phyloP scores from a whole-genome alignment of 2,888 invertebrate genomes.

The Lymantria monacha region DNA sequence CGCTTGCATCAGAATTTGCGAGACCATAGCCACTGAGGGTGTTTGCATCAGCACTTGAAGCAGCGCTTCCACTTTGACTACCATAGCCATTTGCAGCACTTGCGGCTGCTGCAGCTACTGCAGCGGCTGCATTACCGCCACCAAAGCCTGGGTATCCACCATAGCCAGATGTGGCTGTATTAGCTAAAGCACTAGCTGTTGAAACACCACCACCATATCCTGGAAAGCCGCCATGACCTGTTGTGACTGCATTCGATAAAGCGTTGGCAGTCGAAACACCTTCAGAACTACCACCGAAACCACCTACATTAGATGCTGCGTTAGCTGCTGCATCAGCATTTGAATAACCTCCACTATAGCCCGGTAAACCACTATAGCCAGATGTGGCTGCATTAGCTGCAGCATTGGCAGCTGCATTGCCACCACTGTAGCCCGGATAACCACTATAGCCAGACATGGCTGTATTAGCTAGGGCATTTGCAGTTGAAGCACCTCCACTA shows the following conservation, averaged over 20 bases:
- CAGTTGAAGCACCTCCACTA: neutral
- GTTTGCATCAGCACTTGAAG: conserved; percentile 2
- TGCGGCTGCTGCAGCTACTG: neutral
- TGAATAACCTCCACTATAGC: conserved; percentile 1
- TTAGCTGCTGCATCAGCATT: conserved; percentile 6
- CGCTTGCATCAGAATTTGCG: neutral
- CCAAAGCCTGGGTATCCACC: neutral
- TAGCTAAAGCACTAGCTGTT: conserved; percentile 3
- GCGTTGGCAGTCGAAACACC: neutral
- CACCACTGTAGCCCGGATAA: neutral
- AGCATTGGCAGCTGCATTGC: conserved; percentile 1
- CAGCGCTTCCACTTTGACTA: conserved; percentile 1
- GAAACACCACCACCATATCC: neutral
- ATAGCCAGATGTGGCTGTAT: neutral
- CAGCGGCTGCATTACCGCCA: neutral
- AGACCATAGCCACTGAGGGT: neutral
- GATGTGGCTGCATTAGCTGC: neutral
- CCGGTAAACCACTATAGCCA: neutral
- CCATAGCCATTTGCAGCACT: neutral
- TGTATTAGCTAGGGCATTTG: neutral
- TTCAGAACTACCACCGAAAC: neutral
- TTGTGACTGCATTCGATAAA: neutral
- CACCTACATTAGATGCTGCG: neutral
- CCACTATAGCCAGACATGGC: neutral
- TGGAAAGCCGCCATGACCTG: neutral